Base-by-base conservation (phyloP, 1,140 invertebrate genomes). In the Brachionus koreanus region DNA sequence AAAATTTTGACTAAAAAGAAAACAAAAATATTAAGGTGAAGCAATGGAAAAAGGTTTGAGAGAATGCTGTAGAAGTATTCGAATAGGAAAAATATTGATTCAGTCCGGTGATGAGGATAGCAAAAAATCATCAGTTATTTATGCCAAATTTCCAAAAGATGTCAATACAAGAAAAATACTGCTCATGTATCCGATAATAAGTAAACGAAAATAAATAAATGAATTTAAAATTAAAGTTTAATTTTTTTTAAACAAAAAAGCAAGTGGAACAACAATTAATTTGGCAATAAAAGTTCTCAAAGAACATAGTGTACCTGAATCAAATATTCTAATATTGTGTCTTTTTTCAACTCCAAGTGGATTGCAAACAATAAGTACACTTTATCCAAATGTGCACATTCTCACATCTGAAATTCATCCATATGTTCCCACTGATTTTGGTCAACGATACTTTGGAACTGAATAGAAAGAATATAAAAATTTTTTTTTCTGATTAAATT, bases 171-270 rank as follows among this genome's bases (percentile, higher is more conserved):
- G 96, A 84, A 95, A 96, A 90, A 95, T 91, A 13, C 89, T 98
- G n/a, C 90, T 98, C 0, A 96, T 99, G 94, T 98, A 98, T 89
- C 96, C 96, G 19, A 98, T 98, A 77, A 96, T 98, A 94, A 96
- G 95, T 92, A 86, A 89, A 91, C 90, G 83, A 77, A 74, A 13
- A 12, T 29, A 23, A 12, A 39, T 25, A 49, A 5, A 2, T 9
- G 2, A 42, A 29, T 10, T 29, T n/a, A n/a, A 72, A 72, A 72
- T n/a, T 43, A 19, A 52, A 10, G 29, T 46, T 33, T 77, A 23
- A 10, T 39, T 46, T 33, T 52, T 61, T 61, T 23, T 49, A 46
- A 83, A 16, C 9, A 57, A 57, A 19, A 19, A 84, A 90, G 89
- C 91, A 84, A 96, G 95, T 33, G 96, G 96, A 6, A 98, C 97